Evolutionary conservation across 2,888 invertebrate genomes (phyloP), one percentile per base, ranked within the genome.

Genomic region (Acrocera orbiculus): DNA sequence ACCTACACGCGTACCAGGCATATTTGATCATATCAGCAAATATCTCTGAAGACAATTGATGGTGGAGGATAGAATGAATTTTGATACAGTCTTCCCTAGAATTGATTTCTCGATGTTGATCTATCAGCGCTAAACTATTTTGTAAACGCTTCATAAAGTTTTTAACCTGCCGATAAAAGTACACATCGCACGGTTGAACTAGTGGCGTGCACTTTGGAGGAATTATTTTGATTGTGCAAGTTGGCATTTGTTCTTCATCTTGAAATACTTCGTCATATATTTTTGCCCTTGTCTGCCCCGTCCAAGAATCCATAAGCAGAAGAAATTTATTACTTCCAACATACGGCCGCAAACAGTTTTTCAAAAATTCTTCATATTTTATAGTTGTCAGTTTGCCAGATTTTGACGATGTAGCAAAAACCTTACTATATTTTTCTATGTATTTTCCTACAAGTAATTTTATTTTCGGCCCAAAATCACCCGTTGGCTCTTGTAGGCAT

Each of bases 311-410:
- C 10, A 32, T 25, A 15, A 32, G 15, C 16, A 32, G 16, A 25
- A 32, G 25, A 32, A 32, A 32, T 32, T 32, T 24, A 16, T 32
- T 26, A n/a, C 19, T 24, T n/a, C 14, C 9, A 16, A 32, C 32
- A 26, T 32, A 32, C 6, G 25, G 23, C 26, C 4, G 25, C 26
- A 32, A 15, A 26, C 26, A 32, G 5, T 32, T 32, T 10, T 14
- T 13, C 17, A 32, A n/a, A 32, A 32, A 25, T 14, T 26, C 16
- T 14, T 15, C 10, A 16, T 32, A 32, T 11, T 15, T 11, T 15
- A 5, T n/a, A 16, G 32, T 32, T 9, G 32, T 14, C 16, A 32
- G 25, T 32, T 32, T 32, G 15, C 14, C 25, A 10, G 32, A 25
- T 26, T 32, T 32, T 26, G 26, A 32, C 10, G 32, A 32, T 16